These are phyloP conservation scores for Onychostruthus taczanowskii DNA, from an alignment of 2,113 vertebrate genomes.

Conservation along the genomic window DNA sequence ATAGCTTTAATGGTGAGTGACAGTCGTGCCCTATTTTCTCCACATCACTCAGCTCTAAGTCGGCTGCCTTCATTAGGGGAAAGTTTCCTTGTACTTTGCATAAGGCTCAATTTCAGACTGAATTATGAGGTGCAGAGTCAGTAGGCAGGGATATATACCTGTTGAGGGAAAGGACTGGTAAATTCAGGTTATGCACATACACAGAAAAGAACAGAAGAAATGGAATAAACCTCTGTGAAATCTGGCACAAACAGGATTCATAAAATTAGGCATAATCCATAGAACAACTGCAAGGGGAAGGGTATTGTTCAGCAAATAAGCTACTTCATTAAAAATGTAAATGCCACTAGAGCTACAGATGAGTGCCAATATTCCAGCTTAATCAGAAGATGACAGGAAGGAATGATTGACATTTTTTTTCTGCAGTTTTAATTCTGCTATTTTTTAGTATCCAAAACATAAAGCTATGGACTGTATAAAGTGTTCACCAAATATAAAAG, in stretches of 20 bases:
- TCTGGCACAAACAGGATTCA: neutral
- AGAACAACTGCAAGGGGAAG: neutral
- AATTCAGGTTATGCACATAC: neutral
- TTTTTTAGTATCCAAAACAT: neutral
- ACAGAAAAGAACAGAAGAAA: neutral
- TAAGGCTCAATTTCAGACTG: neutral
- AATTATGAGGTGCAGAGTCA: neutral
- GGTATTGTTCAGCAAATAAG: constrained; percentile 13
- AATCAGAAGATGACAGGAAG: neutral
- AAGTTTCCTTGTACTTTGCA: neutral
- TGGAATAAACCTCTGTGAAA: neutral
- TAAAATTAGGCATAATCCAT: neutral
- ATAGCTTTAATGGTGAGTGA: constrained; percentile 43
- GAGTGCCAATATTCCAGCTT: neutral
- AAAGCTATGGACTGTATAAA: neutral
- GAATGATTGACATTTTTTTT: neutral
- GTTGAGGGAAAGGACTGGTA: neutral
- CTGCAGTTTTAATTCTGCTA: neutral
- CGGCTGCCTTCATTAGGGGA: neutral
- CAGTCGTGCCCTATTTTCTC: constrained; percentile 20
- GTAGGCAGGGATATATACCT: neutral
- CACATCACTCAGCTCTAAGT: neutral
- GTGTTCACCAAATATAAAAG: neutral
- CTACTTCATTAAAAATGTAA: constrained; percentile 55
- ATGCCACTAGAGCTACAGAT: neutral